A percentile compares a stretch with the other conserved stretches of the same genome.
Evolutionary conservation across 2,888 invertebrate genomes (phyloP).

Genomic region (Bellardia bayeri): DNA sequence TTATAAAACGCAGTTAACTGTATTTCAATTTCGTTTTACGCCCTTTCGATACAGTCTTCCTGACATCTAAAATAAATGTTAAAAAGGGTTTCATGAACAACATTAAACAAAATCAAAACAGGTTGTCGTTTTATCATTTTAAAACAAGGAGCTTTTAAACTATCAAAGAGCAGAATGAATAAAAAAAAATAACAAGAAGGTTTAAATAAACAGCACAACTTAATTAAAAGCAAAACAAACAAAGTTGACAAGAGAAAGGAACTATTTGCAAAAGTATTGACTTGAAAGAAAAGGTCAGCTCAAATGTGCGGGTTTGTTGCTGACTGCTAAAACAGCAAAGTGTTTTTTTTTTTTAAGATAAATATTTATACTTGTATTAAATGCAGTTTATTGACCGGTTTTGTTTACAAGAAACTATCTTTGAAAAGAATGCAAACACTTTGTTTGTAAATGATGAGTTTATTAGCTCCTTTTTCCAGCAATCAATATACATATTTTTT

Average conservation of each 20-base stretch:
- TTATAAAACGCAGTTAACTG: conserved; percentile 35
- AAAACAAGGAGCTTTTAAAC: not conserved
- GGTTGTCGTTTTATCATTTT: not conserved
- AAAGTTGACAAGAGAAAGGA: conserved; percentile 7
- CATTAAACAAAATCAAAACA: too few relatives aligned
- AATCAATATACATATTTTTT: too few relatives aligned
- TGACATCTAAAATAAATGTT: conserved; percentile 3
- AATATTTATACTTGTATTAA: not conserved
- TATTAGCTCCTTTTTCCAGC: too few relatives aligned
- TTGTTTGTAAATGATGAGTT: too few relatives aligned
- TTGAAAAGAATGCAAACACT: too few relatives aligned
- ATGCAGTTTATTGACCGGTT: conserved; percentile 1
- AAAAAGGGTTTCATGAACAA: conserved; percentile 45
- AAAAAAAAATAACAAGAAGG: conserved; percentile 36
- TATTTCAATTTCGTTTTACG: conserved; percentile 53
- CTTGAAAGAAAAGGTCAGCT: not conserved
- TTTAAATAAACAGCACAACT: conserved; percentile 48
- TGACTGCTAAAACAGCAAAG: not conserved
- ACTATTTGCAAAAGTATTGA: conserved; percentile 15
- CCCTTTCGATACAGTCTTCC: conserved; percentile 9
- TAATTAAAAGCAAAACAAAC: conserved; percentile 32
- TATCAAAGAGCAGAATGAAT: conserved; percentile 16
- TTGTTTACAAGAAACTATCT: not conserved
- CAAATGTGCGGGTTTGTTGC: not conserved
- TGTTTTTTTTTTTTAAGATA: not conserved